Evolutionary conservation across 1,140 invertebrate species (phyloP), one percentile per base, ranked within the genome.

Genomic region (Brachionus asplanchnoidis): DNA sequence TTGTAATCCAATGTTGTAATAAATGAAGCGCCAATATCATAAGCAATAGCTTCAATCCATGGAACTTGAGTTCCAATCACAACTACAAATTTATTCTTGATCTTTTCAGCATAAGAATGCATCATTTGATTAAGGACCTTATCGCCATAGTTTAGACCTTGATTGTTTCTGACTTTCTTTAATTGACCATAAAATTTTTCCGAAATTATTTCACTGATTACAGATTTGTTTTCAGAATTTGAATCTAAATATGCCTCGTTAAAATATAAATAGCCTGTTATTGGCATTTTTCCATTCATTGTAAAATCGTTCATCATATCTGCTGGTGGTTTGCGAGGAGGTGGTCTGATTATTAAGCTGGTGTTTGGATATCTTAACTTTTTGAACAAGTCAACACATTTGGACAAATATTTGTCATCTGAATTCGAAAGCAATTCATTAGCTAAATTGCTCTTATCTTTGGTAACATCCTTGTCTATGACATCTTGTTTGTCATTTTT

Each of bases 201-300:
- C 3, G 17, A 78, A 14, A 78, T 56, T 46, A n/a, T 46, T 28
- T 78, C 50, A 40, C 2, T 28, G 12, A 50, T 56, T n/a, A n/a
- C 40, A n/a, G 42, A n/a, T 50, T 26, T 50, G 14, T 56, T 44
- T 1, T 50, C 40, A 17, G 42, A 50, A 26, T 78, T 28, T n/a
- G 75, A 46, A 20, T 78, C 75, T 20, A 14, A 23, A 78, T 78
- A 78, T 4, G 75, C 40, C 12, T 28, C 40, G 11, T 78, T 46
- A 12, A 78, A 1, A 9, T 78, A 78, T 11, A 0, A 46, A 26
- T 78, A 50, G 1, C n/a, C 17, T 3, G 42, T 78, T 1, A 78
- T 78, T 14, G 75, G 75, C 75, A 78, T 78, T 28, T 78, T 26
- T 50, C 75, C 75, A 44, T 78, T 78, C 75, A 50, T 46, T 9